Base-by-base conservation (phyloP, 2,113 vertebrate species). In the Sterna hirundo region DNA sequence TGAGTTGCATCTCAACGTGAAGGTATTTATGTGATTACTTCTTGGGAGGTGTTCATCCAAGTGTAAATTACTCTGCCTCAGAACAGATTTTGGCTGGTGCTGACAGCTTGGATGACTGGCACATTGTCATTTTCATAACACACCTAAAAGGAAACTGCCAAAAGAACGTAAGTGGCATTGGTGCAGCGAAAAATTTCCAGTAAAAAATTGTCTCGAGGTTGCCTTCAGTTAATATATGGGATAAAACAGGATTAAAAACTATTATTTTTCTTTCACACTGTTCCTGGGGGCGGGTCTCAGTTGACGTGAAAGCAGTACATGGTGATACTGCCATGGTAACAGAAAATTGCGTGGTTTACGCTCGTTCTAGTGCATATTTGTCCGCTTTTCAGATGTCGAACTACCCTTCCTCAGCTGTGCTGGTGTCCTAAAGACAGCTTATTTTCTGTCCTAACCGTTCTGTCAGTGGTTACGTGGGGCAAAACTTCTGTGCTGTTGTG, bases 81-180 rank as follows among this genome's bases (percentile, higher is more conserved):
- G 96, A 98, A 95, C 97, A 97, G 98, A 98, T 97, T 97, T 98
- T 96, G 97, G 93, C 80, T 93, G 93, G 83, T 95, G 25, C 96
- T 4, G 34, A 98, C 98, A 98, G 98, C 97, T 98, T 98, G 98
- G 95, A 86, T 98, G 98, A 98, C 98, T 98, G 98, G 98, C 98
- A 98, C 97, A 4, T 97, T 98, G 98, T 98, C 98, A 98, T 98
- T 96, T 98, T 97, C 97, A 97, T 97, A 98, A 97, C 98, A 98
- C 98, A 98, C 98, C 97, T 98, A 96, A 96, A 96, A 93, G 55
- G 23, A 89, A 97, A 96, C 97, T 98, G 98, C 96, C 97, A 97
- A 97, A 98, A 97, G 96, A 91, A 96, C 26, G 54, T 94, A 97
- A 97, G 97, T 93, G 92, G 83, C 78, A 96, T 92, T 94, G 88